Percentiles rank a stretch among this genome's conserved stretches.
These are phyloP conservation scores for Plebejus anna DNA, from an alignment of 2,888 invertebrate species.

Conservation along the genomic window DNA sequence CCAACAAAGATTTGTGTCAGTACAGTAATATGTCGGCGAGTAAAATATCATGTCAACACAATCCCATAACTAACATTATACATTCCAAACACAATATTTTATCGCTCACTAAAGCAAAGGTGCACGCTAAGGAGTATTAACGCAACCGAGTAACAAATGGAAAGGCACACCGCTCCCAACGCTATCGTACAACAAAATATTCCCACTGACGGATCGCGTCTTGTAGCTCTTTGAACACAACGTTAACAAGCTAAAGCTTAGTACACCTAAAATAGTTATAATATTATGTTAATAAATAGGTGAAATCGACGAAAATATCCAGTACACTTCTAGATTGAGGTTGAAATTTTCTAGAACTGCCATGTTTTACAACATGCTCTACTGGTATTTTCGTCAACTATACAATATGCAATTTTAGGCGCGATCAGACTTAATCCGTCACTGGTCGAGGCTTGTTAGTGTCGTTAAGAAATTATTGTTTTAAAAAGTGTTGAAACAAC, in stretches of 20 bases:
- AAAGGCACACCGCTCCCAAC: conserved; percentile 31
- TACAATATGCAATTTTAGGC: conserved; percentile 1
- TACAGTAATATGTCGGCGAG: conserved; percentile 21
- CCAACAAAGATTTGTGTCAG: conserved; percentile 22
- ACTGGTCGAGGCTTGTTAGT: conserved; percentile 5
- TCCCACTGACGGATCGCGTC: conserved; percentile 11
- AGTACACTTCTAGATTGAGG: neutral
- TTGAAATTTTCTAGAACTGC: neutral
- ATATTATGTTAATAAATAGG: conserved; percentile 9
- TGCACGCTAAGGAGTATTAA: conserved; percentile 29
- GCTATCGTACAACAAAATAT: conserved; percentile 19
- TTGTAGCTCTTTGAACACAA: neutral
- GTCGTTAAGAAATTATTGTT: neutral
- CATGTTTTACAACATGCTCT: neutral
- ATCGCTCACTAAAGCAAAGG: conserved; percentile 25
- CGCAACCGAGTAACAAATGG: conserved; percentile 29
- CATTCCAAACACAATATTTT: conserved; percentile 25
- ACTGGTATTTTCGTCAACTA: neutral
- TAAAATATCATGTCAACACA: conserved; percentile 25
- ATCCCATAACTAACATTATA: conserved; percentile 13
- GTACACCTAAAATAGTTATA: conserved; percentile 9
- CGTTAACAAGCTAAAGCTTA: conserved; percentile 19
- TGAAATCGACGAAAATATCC: neutral
- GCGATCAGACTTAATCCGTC: conserved; percentile 17
- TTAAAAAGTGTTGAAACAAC: neutral